These are phyloP conservation scores for Luperina nickerlii DNA, from an alignment of 2,888 invertebrate genomes.

Conservation along the genomic window DNA sequence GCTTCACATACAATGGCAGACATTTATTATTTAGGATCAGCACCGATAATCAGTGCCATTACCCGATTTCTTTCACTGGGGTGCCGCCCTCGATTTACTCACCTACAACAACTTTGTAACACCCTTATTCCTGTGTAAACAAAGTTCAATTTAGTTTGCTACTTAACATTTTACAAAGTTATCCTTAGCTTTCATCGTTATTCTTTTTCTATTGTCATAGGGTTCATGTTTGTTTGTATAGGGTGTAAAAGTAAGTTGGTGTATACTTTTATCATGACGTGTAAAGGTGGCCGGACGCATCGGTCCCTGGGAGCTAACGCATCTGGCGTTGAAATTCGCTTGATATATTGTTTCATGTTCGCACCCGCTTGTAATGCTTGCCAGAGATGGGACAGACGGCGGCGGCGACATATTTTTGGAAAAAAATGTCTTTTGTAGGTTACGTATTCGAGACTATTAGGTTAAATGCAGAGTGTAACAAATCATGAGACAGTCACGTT, in stretches of 20 bases:
- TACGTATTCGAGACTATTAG: neutral
- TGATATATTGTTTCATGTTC: conserved; percentile 71
- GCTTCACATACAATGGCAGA: conserved; percentile 70
- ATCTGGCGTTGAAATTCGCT: conserved; percentile 76
- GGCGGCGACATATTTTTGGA: conserved; percentile 15
- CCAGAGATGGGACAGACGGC: conserved; percentile 38
- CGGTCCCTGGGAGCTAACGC: conserved; percentile 72
- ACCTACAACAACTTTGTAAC: conserved; percentile 24
- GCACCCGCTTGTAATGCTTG: conserved; percentile 50
- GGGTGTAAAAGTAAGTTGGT: conserved; percentile 13
- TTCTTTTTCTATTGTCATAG: conserved; percentile 14
- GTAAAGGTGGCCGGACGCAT: conserved; percentile 68
- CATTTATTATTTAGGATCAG: conserved; percentile 85
- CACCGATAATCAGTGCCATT: conserved; percentile 80
- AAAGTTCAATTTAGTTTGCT: conserved; percentile 62
- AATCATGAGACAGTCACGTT: neutral
- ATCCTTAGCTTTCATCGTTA: conserved; percentile 1
- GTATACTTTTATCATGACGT: conserved; percentile 66
- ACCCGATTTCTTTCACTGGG: conserved; percentile 78
- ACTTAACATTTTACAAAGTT: conserved; percentile 2
- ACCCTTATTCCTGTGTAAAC: conserved; percentile 29
- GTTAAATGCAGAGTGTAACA: neutral
- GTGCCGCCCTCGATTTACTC: conserved; percentile 68
- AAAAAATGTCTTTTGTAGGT: conserved; percentile 5
- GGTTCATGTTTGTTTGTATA: conserved; percentile 40